Percentiles rank a stretch among this genome's conserved stretches.
Conservation (phyloP, 2,113 vertebrate species). For the Lepidothrix coronata region DNA sequence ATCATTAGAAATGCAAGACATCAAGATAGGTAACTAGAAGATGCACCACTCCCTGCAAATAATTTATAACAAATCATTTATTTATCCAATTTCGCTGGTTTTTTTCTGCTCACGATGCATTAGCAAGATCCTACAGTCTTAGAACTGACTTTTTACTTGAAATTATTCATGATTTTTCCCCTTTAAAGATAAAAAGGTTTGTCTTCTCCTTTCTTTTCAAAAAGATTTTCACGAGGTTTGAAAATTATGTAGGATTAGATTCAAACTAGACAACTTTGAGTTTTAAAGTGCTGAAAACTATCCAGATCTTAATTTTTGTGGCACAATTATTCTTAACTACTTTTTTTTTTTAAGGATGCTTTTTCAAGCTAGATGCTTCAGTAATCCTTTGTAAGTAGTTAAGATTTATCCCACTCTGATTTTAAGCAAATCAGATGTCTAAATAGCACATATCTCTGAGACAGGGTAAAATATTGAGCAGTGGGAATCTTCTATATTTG, state of each 20-base stretch:
- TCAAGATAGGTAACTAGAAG: conserved; percentile 19
- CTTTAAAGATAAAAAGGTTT: conserved; percentile 34
- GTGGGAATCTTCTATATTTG: neutral
- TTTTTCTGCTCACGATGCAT: conserved; percentile 3
- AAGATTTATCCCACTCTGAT: neutral
- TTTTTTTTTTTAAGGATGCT: neutral
- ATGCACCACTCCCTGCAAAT: conserved; percentile 45
- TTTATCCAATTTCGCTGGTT: conserved; percentile 45
- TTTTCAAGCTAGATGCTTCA: neutral
- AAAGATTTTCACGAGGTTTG: neutral
- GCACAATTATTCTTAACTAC: neutral
- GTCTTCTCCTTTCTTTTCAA: neutral
- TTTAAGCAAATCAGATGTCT: neutral
- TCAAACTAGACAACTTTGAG: neutral
- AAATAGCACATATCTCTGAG: neutral
- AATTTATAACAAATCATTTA: conserved; percentile 66
- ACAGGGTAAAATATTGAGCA: neutral
- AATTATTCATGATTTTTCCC: conserved; percentile 47
- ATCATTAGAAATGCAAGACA: conserved; percentile 41
- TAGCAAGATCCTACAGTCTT: neutral
- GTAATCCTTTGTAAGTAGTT: neutral
- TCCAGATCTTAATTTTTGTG: neutral
- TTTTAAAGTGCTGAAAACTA: neutral
- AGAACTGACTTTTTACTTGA: conserved; percentile 17
- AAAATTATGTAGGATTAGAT: neutral